These are phyloP conservation scores for Lepus oiostolus DNA, from an alignment of 2,797 vertebrate species.

Conservation along the genomic window DNA sequence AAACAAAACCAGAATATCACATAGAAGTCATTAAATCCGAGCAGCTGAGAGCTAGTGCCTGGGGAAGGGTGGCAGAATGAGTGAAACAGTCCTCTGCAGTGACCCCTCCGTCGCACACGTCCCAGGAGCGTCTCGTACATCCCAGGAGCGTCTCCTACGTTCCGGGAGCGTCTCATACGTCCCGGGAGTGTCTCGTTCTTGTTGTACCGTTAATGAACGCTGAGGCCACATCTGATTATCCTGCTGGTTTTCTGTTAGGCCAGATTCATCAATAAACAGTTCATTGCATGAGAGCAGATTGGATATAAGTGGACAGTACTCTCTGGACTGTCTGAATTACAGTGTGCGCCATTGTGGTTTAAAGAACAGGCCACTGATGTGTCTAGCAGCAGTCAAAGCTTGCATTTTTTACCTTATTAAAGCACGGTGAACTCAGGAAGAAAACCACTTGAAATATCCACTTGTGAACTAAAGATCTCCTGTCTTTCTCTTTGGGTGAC, in stretches of 20 bases:
- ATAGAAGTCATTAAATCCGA: neutral
- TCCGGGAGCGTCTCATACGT: too few relatives aligned
- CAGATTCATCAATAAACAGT: neutral
- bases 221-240: neutral
- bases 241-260: neutral
- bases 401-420: neutral
- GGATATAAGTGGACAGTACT: neutral
- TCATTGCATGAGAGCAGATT: neutral
- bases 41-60: neutral
- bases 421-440: neutral
- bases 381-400: neutral
- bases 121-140: too few relatives aligned
- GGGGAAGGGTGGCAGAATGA: neutral
- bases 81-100: neutral
- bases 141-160: too few relatives aligned
- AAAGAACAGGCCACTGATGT: neutral
- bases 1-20: slow-evolving; percentile 8
- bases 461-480: neutral
- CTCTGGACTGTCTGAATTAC: neutral
- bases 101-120: neutral
- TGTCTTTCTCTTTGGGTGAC: neutral
- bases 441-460: slow-evolving; percentile 1
- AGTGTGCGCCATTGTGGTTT: neutral
- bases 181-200: neutral
- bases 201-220: neutral